Evolutionary conservation across 2,113 vertebrate genomes (phyloP).

Genomic region (Brienomyrus brachyistius): DNA sequence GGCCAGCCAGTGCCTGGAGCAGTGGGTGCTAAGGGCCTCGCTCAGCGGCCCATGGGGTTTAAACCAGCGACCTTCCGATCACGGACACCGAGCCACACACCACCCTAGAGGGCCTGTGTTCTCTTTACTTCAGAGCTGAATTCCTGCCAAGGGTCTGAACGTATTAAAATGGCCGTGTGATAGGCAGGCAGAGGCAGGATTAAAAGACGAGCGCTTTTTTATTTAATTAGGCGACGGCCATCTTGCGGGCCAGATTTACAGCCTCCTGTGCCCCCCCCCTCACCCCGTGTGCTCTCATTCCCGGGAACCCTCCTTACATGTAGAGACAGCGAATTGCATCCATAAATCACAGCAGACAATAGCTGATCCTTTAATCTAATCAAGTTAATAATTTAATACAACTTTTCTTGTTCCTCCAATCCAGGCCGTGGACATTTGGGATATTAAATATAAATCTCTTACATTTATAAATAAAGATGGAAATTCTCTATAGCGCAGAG

Average conservation of each 20-base stretch:
- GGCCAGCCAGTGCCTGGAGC: background rate
- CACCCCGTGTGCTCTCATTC: constrained; percentile 41
- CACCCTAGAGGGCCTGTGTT: background rate
- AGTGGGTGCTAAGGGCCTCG: background rate
- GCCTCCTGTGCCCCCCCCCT: constrained; percentile 21
- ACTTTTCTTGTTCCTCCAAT: constrained; percentile 11
- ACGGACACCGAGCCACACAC: background rate
- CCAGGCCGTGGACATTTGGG: constrained; percentile 5
- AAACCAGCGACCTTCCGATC: background rate
- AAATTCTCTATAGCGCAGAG: background rate
- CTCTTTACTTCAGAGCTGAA: background rate
- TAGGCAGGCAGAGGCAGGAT: background rate
- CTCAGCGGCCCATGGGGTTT: background rate
- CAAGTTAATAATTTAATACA: constrained; percentile 57
- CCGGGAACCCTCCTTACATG: constrained; percentile 26
- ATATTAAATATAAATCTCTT: constrained; percentile 23
- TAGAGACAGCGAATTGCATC: constrained; percentile 53
- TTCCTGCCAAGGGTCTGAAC: background rate
- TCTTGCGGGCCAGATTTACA: constrained; percentile 30
- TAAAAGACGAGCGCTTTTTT: constrained; percentile 9
- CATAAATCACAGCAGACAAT: constrained; percentile 63
- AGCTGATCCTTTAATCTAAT: constrained; percentile 58
- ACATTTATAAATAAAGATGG: background rate
- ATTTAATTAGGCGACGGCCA: background rate
- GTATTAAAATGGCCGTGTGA: background rate